These are phyloP conservation scores for Scyliorhinus canicula DNA, from an alignment of 2,797 vertebrate genomes.

Conservation along the genomic window DNA sequence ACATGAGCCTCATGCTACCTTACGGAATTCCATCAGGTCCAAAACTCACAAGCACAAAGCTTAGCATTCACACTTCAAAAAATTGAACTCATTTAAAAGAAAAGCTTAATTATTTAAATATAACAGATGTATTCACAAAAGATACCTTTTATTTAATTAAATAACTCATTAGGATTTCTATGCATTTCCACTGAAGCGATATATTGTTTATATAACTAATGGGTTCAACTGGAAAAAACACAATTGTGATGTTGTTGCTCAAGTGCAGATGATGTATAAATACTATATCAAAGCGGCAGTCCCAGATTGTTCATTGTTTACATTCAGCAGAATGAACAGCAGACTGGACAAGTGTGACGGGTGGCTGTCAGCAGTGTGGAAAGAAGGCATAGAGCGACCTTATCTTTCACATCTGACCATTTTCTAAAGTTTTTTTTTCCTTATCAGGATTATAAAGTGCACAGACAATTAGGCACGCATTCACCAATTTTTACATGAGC, in stretches of 20 bases:
- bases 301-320: slow-evolving; percentile 11
- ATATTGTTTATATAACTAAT: not conserved
- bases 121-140: not conserved
- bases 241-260: not conserved
- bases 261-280: slow-evolving; percentile 29
- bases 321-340: no score
- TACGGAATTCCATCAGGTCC: not conserved
- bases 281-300: not conserved
- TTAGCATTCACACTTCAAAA: not conserved
- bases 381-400: not conserved
- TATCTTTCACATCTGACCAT: not conserved
- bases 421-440: not conserved
- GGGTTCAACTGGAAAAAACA: not conserved
- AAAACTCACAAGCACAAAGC: not conserved
- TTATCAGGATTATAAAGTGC: slow-evolving; percentile 16
- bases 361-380: not conserved
- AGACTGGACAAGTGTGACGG: not conserved
- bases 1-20: not conserved
- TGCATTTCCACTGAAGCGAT: not conserved
- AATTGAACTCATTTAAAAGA: not conserved
- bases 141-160: not conserved
- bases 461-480: slow-evolving; percentile 22
- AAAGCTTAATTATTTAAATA: not conserved
- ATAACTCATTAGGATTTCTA: not conserved
- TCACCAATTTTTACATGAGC: not conserved